Conservation (phyloP, 2,797 vertebrate species). For the Pseudochirops corinnae region DNA sequence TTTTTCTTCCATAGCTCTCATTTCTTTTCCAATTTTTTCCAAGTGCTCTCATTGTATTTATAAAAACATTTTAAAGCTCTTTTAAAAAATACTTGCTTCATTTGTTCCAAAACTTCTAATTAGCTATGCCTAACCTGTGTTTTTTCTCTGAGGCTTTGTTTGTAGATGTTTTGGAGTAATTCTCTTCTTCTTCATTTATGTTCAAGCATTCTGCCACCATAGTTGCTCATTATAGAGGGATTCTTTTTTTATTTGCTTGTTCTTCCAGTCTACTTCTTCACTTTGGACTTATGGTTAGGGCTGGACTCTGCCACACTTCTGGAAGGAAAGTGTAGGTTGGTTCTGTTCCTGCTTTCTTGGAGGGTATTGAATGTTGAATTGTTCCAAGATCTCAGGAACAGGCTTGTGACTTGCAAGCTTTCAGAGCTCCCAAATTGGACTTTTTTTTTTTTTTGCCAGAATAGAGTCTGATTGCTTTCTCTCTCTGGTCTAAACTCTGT, state of each 20-base stretch:
- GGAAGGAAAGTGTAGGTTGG: neutral
- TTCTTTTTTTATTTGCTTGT: neutral
- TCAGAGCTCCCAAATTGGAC: neutral
- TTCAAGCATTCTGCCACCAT: neutral
- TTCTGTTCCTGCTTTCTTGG: neutral
- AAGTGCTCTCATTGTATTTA: neutral
- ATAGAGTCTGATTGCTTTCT: neutral
- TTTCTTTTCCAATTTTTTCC: neutral
- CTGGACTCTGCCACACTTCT: neutral
- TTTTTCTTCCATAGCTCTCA: neutral
- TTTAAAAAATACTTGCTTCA: too few relatives aligned
- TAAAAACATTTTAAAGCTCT: too few relatives aligned
- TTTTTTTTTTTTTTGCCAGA: neutral
- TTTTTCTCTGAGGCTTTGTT: neutral
- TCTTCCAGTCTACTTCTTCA: neutral
- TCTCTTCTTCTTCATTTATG: neutral
- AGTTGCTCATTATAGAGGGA: neutral
- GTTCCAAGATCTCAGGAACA: neutral
- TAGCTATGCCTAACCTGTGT: neutral
- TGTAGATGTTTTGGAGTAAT: neutral
- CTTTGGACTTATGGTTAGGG: neutral
- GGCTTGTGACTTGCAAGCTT: neutral
- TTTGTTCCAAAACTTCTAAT: neutral
- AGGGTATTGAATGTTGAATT: neutral
- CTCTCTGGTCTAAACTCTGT: neutral